Evolutionary conservation across 2,888 invertebrate species (phyloP).

Genomic region (Odiellus spinosus): DNA sequence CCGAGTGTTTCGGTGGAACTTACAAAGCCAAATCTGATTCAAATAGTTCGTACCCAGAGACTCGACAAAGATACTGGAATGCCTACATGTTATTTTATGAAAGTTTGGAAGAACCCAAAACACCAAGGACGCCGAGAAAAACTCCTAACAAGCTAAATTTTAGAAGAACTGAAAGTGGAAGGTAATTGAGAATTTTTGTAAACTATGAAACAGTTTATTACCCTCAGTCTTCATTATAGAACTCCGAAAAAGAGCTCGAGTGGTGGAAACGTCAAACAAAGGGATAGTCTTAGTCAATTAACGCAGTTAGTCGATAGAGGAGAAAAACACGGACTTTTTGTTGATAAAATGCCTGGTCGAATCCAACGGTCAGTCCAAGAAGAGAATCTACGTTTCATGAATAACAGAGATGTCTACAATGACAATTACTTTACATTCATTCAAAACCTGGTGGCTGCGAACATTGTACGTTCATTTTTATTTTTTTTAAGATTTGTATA

Average conservation of each 20-base stretch:
- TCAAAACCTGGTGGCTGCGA: constrained; percentile 23
- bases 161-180: constrained; percentile 10
- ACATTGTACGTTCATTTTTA: constrained; percentile 17
- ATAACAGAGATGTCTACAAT: constrained; percentile 34
- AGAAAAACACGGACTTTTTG: constrained; percentile 32
- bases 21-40: constrained; percentile 30
- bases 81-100: constrained; percentile 39
- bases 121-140: constrained; percentile 23
- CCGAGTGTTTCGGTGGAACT: constrained; percentile 37
- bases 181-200: neutral
- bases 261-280: constrained; percentile 4
- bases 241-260: constrained; percentile 10
- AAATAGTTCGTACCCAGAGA: constrained; percentile 27
- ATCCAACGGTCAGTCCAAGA: constrained; percentile 32
- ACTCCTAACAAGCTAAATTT: constrained; percentile 13
- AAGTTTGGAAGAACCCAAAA: constrained; percentile 27
- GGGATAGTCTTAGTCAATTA: constrained; percentile 34
- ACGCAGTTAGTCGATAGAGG: constrained; percentile 35
- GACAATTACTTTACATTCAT: constrained; percentile 34
- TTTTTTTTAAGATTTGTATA: neutral
- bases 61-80: constrained; percentile 37
- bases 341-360: constrained; percentile 30
- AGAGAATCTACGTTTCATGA: constrained; percentile 34
- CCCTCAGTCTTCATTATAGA: neutral
- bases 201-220: neutral